A percentile compares a stretch with the other conserved stretches of the same genome.
These are phyloP conservation scores for Scalopus aquaticus DNA, from an alignment of 2,113 vertebrate species.

Conservation along the genomic window DNA sequence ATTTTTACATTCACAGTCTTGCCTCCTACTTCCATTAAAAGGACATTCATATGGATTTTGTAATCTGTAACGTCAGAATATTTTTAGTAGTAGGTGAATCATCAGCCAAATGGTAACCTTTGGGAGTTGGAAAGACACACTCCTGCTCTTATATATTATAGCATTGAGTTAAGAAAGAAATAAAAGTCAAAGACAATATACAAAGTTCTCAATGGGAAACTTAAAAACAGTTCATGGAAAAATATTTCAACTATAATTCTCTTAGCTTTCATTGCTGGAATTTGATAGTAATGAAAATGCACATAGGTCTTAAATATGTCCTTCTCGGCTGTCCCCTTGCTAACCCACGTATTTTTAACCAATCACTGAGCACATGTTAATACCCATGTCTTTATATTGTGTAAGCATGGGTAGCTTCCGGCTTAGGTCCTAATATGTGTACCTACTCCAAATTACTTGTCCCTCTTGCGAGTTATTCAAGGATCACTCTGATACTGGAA, in stretches of 20 bases:
- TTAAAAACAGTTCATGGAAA: background rate
- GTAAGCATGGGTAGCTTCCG: background rate
- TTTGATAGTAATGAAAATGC: conserved; percentile 15
- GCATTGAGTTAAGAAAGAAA: background rate
- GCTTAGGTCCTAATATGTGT: background rate
- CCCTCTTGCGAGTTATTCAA: background rate
- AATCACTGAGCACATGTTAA: background rate
- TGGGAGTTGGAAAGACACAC: background rate
- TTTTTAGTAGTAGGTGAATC: background rate
- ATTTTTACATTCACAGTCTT: conserved; percentile 92
- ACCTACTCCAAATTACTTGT: background rate
- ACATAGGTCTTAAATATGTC: background rate
- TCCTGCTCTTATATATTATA: background rate
- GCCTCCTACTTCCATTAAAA: conserved; percentile 93
- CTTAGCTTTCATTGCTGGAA: background rate
- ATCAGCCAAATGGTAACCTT: background rate
- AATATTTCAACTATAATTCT: background rate
- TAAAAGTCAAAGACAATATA: background rate
- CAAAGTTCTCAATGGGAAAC: background rate
- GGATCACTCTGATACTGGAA: background rate
- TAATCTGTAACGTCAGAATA: conserved; percentile 83
- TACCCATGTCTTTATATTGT: background rate
- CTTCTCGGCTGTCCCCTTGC: background rate
- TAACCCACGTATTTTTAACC: background rate
- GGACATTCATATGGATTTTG: conserved; percentile 96